These are phyloP conservation scores for Netelia fuscicornis DNA, from an alignment of 2,888 invertebrate genomes.

Conservation along the genomic window DNA sequence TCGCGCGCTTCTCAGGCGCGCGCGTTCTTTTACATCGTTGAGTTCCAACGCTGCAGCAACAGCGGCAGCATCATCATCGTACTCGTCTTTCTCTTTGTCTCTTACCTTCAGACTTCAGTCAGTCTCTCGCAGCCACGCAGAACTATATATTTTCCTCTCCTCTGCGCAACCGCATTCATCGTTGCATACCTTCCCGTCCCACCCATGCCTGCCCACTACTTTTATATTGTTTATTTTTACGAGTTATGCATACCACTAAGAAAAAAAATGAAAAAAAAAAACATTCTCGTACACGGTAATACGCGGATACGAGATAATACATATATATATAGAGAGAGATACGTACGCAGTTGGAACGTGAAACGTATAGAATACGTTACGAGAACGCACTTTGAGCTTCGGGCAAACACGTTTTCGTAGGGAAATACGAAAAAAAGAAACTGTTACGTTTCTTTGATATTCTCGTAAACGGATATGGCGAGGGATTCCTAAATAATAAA, in stretches of 20 bases:
- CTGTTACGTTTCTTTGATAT: background rate
- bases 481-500: conserved; percentile 12
- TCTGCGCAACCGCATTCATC: conserved; percentile 52
- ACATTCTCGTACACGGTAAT: background rate
- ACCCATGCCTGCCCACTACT: conserved; percentile 39
- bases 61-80: conserved; percentile 31
- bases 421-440: background rate
- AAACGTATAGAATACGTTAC: background rate
- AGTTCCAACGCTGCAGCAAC: conserved; percentile 9
- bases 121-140: conserved; percentile 1
- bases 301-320: background rate
- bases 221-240: conserved; percentile 37
- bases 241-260: conserved; percentile 37
- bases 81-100: conserved; percentile 11
- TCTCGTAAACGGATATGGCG: background rate
- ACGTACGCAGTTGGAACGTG: background rate
- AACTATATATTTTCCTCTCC: conserved; percentile 11
- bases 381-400: conserved; percentile 20
- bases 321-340: background rate
- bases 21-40: conserved; percentile 12
- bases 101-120: conserved; percentile 5
- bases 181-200: conserved; percentile 51
- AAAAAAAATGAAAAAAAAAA: conserved; percentile 6
- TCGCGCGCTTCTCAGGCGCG: conserved; percentile 49
- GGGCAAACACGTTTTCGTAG: background rate